Evolutionary conservation across 2,797 vertebrate genomes (phyloP).

Genomic region (Crypturellus tataupa): DNA sequence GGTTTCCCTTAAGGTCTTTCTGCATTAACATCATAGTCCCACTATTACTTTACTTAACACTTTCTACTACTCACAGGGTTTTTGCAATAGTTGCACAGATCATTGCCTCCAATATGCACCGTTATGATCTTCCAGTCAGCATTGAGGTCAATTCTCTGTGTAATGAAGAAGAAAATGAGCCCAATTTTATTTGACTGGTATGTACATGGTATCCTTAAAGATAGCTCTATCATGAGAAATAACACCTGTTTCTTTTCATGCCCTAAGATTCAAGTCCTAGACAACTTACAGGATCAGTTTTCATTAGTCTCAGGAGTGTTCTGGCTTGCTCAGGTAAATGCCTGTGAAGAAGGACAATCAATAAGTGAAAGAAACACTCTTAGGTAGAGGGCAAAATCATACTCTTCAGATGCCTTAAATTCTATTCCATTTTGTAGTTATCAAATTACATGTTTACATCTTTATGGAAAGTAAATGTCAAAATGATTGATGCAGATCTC

Average conservation of each 20-base stretch:
- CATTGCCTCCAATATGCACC: constrained; percentile 87
- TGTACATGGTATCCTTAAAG: not conserved
- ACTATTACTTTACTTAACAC: not conserved
- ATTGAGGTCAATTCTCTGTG: constrained; percentile 87
- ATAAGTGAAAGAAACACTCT: not conserved
- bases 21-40: not conserved
- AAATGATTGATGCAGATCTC: not conserved
- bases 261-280: not conserved
- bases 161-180: not conserved
- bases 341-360: constrained; percentile 75
- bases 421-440: not conserved
- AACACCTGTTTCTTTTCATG: not conserved
- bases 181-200: not conserved
- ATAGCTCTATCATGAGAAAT: not conserved
- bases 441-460: not conserved
- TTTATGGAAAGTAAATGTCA: not conserved
- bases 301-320: constrained; percentile 87
- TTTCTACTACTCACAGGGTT: constrained; percentile 84
- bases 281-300: constrained; percentile 83
- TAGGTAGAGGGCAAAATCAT: not conserved
- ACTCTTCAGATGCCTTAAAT: not conserved
- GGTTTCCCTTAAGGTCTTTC: not conserved
- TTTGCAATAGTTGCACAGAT: constrained; percentile 90
- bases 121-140: constrained; percentile 96
- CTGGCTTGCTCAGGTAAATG: constrained; percentile 85